Evolutionary conservation across 2,113 vertebrate species (phyloP), one percentile per base, ranked within the genome.

Genomic region (Recurvirostra avosetta): DNA sequence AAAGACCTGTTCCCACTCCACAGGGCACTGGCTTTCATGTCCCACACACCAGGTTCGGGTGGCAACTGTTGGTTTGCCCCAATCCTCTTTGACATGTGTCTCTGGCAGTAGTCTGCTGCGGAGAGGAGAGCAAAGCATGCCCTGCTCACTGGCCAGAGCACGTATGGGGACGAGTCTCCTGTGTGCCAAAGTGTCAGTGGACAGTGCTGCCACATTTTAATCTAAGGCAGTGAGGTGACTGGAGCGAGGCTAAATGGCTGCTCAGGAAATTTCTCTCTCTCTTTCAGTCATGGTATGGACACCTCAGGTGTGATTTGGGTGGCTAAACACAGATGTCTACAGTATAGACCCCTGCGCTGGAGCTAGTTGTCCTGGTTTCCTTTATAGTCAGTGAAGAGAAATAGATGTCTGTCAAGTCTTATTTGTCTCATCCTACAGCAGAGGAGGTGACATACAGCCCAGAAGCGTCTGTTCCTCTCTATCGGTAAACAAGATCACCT

Each of bases 1-100:
- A 47, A 45, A 74, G 27, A 6, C 53, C 41, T 43, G 14, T 85
- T 93, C n/a, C 30, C 15, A 11, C 79, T 78, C 47, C 40, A 34
- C 11, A 7, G 30, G 25, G 20, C 32, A 5, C 43, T 38, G 12
- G 41, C 34, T 34, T 79, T 79, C 36, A 50, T 2, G 1, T 74
- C 22, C 52, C 2, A 0, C n/a, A 36, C 36, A n/a, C 29, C 0
- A 1, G 21, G 8, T 41, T 71, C 36, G 21, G 50, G 61, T 68
- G 36, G n/a, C 45, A 73, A 23, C 59, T 38, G 16, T 30, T 77
- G 32, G 5, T 67, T 83, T 78, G 41, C 41, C 34, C 40, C 20
- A n/a, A 1, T 12, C 12, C 15, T 83, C 59, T 36, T 11, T 72
- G 59, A n/a, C 1, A 0, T 29, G 32, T n/a, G 53, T 45, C 52